Percentiles rank a stretch among this genome's conserved stretches.
These are phyloP conservation scores for Zophobas morio DNA, from an alignment of 1,140 invertebrate species.

Conservation along the genomic window DNA sequence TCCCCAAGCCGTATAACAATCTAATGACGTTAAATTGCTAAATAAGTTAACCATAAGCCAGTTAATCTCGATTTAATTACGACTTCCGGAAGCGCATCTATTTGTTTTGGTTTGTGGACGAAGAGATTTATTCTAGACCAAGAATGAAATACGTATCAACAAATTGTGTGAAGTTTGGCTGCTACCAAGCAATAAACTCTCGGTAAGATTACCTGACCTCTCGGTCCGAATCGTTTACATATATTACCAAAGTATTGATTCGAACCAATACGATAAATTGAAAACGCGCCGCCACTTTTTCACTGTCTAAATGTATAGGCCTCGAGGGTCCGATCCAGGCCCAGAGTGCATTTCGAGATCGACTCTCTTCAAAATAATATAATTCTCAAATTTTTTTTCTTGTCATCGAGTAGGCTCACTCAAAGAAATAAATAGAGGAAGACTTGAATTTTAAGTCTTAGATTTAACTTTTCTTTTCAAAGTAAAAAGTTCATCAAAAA, in stretches of 20 bases:
- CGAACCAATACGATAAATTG: slow-evolving; percentile 59
- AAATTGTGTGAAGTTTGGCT: slow-evolving; percentile 48
- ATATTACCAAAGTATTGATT: slow-evolving; percentile 57
- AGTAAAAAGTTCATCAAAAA: no score
- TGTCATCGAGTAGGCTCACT: background rate
- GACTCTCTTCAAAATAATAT: slow-evolving; percentile 43
- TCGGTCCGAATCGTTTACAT: slow-evolving; percentile 58
- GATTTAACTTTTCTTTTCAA: no score
- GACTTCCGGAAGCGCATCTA: slow-evolving; percentile 31
- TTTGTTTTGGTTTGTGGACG: slow-evolving; percentile 38
- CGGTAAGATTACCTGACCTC: slow-evolving; percentile 55
- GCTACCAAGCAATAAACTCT: slow-evolving; percentile 48
- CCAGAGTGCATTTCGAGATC: slow-evolving; percentile 60
- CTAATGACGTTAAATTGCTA: slow-evolving; percentile 27
- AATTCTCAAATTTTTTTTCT: slow-evolving; percentile 5
- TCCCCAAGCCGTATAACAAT: slow-evolving; percentile 9
- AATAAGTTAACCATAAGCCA: slow-evolving; percentile 39
- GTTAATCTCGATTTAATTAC: slow-evolving; percentile 40
- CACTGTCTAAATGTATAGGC: slow-evolving; percentile 62
- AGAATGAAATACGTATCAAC: slow-evolving; percentile 44
- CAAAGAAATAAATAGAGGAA: no score
- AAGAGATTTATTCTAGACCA: slow-evolving; percentile 33
- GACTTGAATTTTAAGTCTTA: no score
- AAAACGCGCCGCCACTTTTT: slow-evolving; percentile 62
- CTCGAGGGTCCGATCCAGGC: slow-evolving; percentile 59